Conservation (phyloP, 2,113 vertebrate species). For the Solea solea region DNA sequence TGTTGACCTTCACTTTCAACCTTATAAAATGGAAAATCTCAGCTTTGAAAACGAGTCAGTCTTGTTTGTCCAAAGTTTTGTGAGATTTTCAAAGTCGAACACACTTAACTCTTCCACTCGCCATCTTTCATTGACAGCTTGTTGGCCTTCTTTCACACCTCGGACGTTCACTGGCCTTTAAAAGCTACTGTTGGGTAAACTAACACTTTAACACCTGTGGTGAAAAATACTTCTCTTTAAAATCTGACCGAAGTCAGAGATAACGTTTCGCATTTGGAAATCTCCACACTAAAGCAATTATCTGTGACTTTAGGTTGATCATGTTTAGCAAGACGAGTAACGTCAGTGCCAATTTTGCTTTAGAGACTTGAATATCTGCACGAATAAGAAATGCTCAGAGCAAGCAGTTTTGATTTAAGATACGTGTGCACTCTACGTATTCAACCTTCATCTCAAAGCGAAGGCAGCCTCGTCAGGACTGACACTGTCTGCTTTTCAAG, state of each 20-base stretch:
- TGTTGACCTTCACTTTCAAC: conserved; percentile 34
- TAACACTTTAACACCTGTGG: background rate
- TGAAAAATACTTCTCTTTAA: background rate
- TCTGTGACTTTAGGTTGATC: conserved; percentile 31
- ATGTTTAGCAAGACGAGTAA: conserved; percentile 15
- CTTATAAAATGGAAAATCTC: conserved; percentile 32
- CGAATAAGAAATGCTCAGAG: conserved; percentile 49
- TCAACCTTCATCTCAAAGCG: conserved; percentile 49
- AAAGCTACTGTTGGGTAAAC: background rate
- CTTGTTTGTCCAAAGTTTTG: conserved; percentile 33
- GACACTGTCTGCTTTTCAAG: conserved; percentile 61
- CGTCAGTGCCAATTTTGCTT: conserved; percentile 17
- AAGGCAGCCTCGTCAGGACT: conserved; percentile 34
- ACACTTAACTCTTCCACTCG: conserved; percentile 1
- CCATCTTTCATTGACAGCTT: conserved; percentile 33
- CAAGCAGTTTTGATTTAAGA: conserved; percentile 38
- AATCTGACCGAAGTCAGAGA: background rate
- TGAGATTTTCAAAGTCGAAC: conserved; percentile 30
- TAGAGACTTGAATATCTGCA: conserved; percentile 19
- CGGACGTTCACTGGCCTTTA: conserved; percentile 24
- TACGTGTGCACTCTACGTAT: conserved; percentile 2
- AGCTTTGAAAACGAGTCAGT: conserved; percentile 23
- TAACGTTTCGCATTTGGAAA: conserved; percentile 33
- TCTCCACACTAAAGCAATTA: conserved; percentile 8
- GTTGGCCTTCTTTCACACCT: conserved; percentile 30